phyloP scores from a whole-genome alignment of 2,113 vertebrate species.

The Anser cygnoides region DNA sequence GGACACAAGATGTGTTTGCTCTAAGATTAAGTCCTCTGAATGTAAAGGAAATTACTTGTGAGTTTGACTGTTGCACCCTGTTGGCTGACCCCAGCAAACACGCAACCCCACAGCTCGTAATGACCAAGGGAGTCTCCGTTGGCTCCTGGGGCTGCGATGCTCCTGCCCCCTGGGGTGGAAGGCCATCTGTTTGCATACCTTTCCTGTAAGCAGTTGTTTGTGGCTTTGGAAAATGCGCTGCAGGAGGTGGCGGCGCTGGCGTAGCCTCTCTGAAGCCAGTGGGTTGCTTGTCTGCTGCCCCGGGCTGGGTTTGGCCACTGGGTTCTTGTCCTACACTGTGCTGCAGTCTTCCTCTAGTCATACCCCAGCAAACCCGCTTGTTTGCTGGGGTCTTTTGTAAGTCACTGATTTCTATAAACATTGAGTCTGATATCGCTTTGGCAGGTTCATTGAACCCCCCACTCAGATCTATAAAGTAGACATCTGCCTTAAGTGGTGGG shows the following conservation, averaged over 20 bases:
- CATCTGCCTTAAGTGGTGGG: neutral
- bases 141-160: neutral
- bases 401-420: neutral
- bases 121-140: neutral
- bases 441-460: neutral
- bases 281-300: neutral
- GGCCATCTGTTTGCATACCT: conserved; percentile 31
- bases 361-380: neutral
- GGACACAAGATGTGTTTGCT: conserved; percentile 55
- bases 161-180: neutral
- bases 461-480: neutral
- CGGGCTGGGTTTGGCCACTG: neutral
- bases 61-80: conserved; percentile 15
- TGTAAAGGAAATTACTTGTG: conserved; percentile 51
- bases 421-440: neutral
- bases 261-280: neutral
- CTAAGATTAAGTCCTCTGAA: conserved; percentile 60
- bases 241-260: fast-evolving
- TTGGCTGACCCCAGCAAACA: conserved; percentile 35
- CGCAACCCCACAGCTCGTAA: neutral
- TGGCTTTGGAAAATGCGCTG: neutral
- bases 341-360: neutral
- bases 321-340: neutral
- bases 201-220: neutral
- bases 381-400: neutral